Conservation (phyloP, 2,888 invertebrate genomes). For the Alloplasta piceator region DNA sequence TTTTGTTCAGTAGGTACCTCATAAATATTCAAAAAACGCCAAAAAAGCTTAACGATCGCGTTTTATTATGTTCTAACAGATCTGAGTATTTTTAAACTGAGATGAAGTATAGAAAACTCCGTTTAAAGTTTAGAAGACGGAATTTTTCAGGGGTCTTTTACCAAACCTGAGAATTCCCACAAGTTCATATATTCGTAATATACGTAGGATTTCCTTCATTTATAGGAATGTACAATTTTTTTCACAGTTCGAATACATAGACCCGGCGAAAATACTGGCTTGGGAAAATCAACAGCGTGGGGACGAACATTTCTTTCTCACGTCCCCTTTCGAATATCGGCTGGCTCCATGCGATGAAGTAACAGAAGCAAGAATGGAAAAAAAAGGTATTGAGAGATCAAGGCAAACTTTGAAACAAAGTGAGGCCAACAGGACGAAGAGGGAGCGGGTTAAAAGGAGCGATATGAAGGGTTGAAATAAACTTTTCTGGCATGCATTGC, state of each 20-base stretch:
- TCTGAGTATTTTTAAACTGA: too few species aligned
- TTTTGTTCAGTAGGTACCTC: background rate
- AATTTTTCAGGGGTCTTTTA: too few species aligned
- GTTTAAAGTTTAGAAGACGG: too few species aligned
- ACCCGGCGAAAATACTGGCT: constrained; percentile 30
- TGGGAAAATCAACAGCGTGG: constrained; percentile 61
- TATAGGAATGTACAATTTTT: background rate
- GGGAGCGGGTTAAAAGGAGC: constrained; percentile 21
- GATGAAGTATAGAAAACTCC: too few species aligned
- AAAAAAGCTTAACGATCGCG: too few species aligned
- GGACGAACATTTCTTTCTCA: constrained; percentile 29
- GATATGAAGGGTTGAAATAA: background rate
- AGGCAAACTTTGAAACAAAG: constrained; percentile 16
- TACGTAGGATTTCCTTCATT: background rate
- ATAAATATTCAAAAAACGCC: too few species aligned
- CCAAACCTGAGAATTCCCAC: too few species aligned
- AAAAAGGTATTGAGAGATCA: constrained; percentile 18
- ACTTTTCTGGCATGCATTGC: background rate
- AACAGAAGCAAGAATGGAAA: constrained; percentile 6
- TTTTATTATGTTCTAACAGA: too few species aligned
- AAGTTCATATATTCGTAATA: constrained; percentile 26
- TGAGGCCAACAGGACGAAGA: constrained; percentile 5
- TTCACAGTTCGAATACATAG: background rate
- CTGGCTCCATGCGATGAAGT: background rate
- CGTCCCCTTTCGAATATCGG: background rate